Percentiles rank a stretch among this genome's conserved stretches.
Conservation (phyloP, 2,113 vertebrate species). For the Corynorhinus townsendii region DNA sequence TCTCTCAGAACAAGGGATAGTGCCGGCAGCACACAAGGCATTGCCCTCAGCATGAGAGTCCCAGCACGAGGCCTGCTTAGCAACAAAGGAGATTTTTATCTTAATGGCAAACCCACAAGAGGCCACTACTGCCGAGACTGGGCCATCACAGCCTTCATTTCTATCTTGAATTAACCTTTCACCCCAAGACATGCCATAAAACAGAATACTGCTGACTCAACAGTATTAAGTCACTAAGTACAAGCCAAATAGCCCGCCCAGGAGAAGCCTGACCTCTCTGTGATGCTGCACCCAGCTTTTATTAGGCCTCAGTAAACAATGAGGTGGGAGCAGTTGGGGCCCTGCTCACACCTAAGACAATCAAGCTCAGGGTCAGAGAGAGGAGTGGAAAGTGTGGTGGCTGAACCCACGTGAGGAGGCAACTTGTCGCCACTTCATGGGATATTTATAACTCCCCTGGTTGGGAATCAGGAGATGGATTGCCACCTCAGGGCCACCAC, state of each 20-base stretch:
- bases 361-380: constrained; percentile 14
- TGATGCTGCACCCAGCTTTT: constrained; percentile 12
- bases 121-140: not conserved
- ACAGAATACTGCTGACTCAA: constrained; percentile 17
- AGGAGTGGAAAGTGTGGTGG: not conserved
- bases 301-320: constrained; percentile 25
- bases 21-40: not conserved
- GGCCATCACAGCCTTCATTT: not conserved
- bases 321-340: not conserved
- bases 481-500: not conserved
- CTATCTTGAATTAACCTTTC: constrained; percentile 38
- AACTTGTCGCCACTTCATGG: fast-evolving
- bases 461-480: not conserved
- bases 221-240: not conserved
- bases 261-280: not conserved
- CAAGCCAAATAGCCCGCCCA: not conserved
- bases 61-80: not conserved
- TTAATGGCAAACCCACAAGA: not conserved
- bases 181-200: constrained; percentile 36
- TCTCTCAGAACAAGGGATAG: not conserved
- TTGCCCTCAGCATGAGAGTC: not conserved
- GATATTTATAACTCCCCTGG: not conserved
- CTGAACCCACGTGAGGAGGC: not conserved
- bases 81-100: not conserved
- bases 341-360: not conserved